Conservation (phyloP, 1,140 invertebrate genomes). For the Drosophila serrata region DNA sequence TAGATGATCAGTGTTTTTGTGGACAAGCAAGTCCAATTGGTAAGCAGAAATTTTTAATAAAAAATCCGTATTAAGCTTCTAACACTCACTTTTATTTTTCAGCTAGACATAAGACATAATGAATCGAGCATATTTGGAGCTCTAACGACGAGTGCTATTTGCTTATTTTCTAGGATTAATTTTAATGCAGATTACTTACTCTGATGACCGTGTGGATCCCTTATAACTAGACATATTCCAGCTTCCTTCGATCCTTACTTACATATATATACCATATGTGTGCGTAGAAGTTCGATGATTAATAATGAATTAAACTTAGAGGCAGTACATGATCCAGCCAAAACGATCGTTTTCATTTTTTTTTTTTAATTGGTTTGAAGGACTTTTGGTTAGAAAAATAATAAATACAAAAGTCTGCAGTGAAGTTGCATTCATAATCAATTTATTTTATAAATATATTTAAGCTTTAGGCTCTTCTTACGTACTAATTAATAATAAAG, state of each 20-base stretch:
- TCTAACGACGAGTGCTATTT: slow-evolving; percentile 25
- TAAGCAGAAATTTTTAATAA: background rate
- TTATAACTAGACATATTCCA: slow-evolving; percentile 4
- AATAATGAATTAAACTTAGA: slow-evolving; percentile 33
- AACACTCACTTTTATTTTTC: background rate
- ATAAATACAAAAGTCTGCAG: background rate
- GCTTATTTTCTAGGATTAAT: slow-evolving; percentile 24
- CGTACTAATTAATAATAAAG: background rate
- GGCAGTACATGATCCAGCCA: slow-evolving; percentile 10
- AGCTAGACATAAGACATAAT: slow-evolving; percentile 35
- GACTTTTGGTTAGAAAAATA: background rate
- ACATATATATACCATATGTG: slow-evolving; percentile 27
- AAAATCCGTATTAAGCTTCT: background rate
- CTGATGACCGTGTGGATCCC: slow-evolving; percentile 4
- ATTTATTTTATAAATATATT: slow-evolving; percentile 1
- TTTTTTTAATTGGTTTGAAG: background rate
- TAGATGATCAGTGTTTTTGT: slow-evolving; percentile 24
- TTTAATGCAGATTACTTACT: background rate
- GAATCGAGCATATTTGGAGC: slow-evolving; percentile 8
- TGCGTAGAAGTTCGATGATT: slow-evolving; percentile 31
- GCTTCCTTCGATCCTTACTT: slow-evolving; percentile 7
- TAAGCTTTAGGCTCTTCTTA: background rate
- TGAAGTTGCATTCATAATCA: background rate
- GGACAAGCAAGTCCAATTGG: background rate
- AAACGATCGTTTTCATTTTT: background rate